A percentile compares a stretch with the other conserved stretches of the same genome.
These are phyloP conservation scores for Zygaena filipendulae DNA, from an alignment of 2,888 invertebrate genomes.

Conservation along the genomic window DNA sequence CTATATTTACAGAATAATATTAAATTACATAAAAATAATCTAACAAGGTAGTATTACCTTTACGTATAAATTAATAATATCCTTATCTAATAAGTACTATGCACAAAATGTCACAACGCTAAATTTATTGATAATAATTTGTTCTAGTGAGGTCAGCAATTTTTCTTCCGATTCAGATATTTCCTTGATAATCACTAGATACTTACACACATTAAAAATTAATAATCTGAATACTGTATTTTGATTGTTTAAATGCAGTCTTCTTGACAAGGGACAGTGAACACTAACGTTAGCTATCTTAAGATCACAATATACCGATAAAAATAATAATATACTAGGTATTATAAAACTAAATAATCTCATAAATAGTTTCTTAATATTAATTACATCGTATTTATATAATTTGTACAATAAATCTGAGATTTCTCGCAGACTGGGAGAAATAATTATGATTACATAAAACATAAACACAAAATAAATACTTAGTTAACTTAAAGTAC, in stretches of 20 bases:
- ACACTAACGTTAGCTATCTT: slow-evolving; percentile 33
- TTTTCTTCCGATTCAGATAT: no score
- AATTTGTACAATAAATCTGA: slow-evolving; percentile 64
- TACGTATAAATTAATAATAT: slow-evolving; percentile 64
- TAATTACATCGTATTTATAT: slow-evolving; percentile 46
- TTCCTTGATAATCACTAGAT: no score
- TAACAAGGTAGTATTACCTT: no score
- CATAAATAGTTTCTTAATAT: slow-evolving; percentile 60
- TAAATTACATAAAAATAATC: slow-evolving; percentile 45
- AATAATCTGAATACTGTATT: slow-evolving; percentile 36
- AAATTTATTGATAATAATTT: slow-evolving; percentile 26
- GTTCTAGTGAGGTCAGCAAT: slow-evolving; percentile 45
- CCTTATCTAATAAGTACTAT: slow-evolving; percentile 65
- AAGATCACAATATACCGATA: slow-evolving; percentile 62
- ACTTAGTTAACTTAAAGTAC: slow-evolving; percentile 61
- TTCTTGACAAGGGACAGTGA: slow-evolving; percentile 29
- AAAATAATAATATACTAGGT: slow-evolving; percentile 47
- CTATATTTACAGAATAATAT: slow-evolving; percentile 59
- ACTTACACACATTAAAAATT: slow-evolving; percentile 15
- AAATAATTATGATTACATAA: no score
- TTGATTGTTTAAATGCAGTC: slow-evolving; percentile 60
- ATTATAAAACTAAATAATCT: slow-evolving; percentile 53
- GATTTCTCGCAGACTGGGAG: slow-evolving; percentile 38
- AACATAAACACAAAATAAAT: slow-evolving; percentile 59
- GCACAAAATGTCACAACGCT: slow-evolving; percentile 59